Evolutionary conservation across 2,113 vertebrate species (phyloP), one percentile per base, ranked within the genome.

Genomic region (Oxygymnocypris stewartii): DNA sequence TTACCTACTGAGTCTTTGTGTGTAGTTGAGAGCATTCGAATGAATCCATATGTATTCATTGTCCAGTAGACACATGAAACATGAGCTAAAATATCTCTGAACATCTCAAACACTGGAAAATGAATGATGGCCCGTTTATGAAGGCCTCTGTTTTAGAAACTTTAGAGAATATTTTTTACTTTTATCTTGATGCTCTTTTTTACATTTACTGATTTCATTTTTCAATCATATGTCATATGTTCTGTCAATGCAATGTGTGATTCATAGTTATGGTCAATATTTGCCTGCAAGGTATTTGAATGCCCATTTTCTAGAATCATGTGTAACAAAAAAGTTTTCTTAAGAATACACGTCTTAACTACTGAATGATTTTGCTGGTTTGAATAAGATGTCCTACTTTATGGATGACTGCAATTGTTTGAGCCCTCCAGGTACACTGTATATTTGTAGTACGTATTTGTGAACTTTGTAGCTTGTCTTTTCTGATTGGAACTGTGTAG

Each of bases 361-460:
- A 95, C 95, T 95, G 94, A 95, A 54, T 82, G 89, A 88, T 92
- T 89, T 87, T 83, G 86, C 88, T 87, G 85, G 83, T 88, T 90
- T 88, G 44, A 78, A 87, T 89, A 87, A 91, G 82, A 65, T 79
- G 65, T 89, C 78, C 81, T 89, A 85, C 89, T 90, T 89, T 88
- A 89, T 82, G 78, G 85, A 78, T 88, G 78, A 84, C 92, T 91
- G 76, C 91, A 89, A 91, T 87, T 91, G 91, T 89, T 93, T 92
- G 84, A 85, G 86, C 90, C 86, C 89, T 86, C 90, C 88, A 91
- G 84, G 91, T 93, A 92, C 92, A 89, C 92, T 95, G 94, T 95
- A 95, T 93, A 95, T 94, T 95, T 94, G 94, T 95, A 93, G 88
- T 93, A 93, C 87, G 40, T 91, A 93, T 90, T 93, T 94, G 92